Evolutionary conservation across 2,797 vertebrate genomes (phyloP).

Genomic region (Decapterus maruadsi): DNA sequence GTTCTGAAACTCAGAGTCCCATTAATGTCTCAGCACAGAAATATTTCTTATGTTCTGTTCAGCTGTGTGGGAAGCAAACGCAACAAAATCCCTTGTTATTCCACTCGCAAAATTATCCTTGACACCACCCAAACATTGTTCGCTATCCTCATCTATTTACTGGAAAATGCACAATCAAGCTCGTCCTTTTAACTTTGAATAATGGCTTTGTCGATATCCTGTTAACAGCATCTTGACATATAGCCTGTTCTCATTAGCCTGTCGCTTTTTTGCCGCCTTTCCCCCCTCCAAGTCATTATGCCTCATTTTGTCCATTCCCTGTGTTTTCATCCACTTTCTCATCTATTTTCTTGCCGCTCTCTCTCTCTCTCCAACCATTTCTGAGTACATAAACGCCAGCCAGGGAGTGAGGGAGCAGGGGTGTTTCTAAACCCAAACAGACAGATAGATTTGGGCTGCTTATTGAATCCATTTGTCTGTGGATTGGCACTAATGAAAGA

Average conservation of each 20-base stretch:
- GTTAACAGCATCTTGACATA: slow-evolving; percentile 39
- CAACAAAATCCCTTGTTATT: slow-evolving; percentile 35
- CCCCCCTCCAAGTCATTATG: slow-evolving; percentile 22
- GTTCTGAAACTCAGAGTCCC: neutral
- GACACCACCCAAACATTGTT: slow-evolving; percentile 23
- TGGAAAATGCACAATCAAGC: slow-evolving; percentile 19
- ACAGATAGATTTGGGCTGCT: slow-evolving; percentile 75
- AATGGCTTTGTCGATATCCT: slow-evolving; percentile 52
- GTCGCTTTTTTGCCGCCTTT: slow-evolving; percentile 21
- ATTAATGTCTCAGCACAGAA: slow-evolving; percentile 15
- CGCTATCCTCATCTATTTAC: slow-evolving; percentile 27
- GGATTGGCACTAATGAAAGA: slow-evolving; percentile 80
- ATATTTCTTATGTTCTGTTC: slow-evolving; percentile 20
- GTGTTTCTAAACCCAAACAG: slow-evolving; percentile 72
- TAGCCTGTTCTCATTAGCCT: slow-evolving; percentile 37
- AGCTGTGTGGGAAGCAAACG: slow-evolving; percentile 32
- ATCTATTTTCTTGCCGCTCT: slow-evolving; percentile 36
- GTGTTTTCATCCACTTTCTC: slow-evolving; percentile 37
- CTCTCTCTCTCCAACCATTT: slow-evolving; percentile 1
- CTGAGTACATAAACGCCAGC: slow-evolving; percentile 53
- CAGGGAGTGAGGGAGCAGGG: slow-evolving; percentile 34
- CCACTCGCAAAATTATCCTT: slow-evolving; percentile 5
- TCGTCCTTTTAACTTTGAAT: slow-evolving; percentile 20
- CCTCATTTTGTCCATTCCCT: slow-evolving; percentile 48
- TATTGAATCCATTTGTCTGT: slow-evolving; percentile 79